A percentile compares a stretch with the other conserved stretches of the same genome.
Evolutionary conservation across 1,140 invertebrate genomes (phyloP).

Genomic region (Drosophila miranda): DNA sequence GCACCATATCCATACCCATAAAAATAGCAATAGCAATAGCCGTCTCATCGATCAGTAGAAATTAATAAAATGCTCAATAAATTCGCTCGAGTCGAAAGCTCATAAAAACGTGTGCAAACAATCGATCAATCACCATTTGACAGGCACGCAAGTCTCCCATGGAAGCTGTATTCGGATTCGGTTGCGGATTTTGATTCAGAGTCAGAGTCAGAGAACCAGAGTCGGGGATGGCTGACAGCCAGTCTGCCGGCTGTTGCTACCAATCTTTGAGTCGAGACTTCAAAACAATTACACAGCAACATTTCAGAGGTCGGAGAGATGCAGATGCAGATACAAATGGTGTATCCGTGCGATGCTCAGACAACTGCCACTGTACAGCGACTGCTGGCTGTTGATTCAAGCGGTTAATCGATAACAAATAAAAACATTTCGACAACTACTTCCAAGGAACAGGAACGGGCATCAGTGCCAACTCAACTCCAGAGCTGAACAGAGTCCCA

Average conservation of each 20-base stretch:
- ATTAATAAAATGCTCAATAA: slow-evolving; percentile 82
- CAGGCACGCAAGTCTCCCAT: slow-evolving; percentile 54
- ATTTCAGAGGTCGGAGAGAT: slow-evolving; percentile 50
- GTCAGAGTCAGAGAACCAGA: background rate
- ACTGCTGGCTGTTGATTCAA: slow-evolving; percentile 65
- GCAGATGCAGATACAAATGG: slow-evolving; percentile 10
- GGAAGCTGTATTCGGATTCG: slow-evolving; percentile 1
- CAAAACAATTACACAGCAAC: slow-evolving; percentile 81
- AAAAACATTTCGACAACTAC: slow-evolving; percentile 81
- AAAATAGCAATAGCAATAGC: slow-evolving; percentile 13
- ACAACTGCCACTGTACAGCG: slow-evolving; percentile 57
- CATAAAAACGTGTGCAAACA: slow-evolving; percentile 81
- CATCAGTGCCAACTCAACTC: too few species aligned
- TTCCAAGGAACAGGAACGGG: slow-evolving; percentile 55
- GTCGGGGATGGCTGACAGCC: slow-evolving; percentile 58
- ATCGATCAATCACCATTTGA: slow-evolving; percentile 81
- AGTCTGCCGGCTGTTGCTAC: slow-evolving; percentile 70
- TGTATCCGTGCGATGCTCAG: slow-evolving; percentile 18
- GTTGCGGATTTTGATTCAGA: slow-evolving; percentile 13
- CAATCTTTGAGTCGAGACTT: slow-evolving; percentile 75
- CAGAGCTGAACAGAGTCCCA: background rate
- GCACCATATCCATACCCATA: background rate
- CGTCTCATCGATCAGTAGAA: slow-evolving; percentile 75
- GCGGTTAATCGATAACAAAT: slow-evolving; percentile 82
- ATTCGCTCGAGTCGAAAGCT: slow-evolving; percentile 66